These are phyloP conservation scores for Polyodon spathula DNA, from an alignment of 2,113 vertebrate species.

Conservation along the genomic window DNA sequence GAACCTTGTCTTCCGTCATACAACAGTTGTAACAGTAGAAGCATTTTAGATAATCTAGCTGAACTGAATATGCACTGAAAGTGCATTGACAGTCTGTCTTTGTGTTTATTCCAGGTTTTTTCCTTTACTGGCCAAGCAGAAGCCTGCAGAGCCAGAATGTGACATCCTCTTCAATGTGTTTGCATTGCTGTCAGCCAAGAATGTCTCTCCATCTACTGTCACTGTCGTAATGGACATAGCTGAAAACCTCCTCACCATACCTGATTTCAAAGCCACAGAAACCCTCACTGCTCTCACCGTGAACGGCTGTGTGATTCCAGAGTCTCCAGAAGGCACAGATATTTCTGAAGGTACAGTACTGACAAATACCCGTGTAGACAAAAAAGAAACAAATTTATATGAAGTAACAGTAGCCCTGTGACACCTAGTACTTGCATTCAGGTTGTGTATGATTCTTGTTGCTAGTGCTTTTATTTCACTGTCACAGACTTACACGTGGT, in stretches of 20 bases:
- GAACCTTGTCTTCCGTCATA: too few relatives aligned
- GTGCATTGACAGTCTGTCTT: constrained; percentile 1
- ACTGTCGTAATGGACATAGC: constrained; percentile 76
- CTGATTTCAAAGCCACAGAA: constrained; percentile 70
- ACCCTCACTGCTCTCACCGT: constrained; percentile 46
- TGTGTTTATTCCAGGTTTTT: constrained; percentile 65
- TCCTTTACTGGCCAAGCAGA: constrained; percentile 79
- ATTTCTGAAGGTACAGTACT: constrained; percentile 49
- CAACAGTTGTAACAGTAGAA: too few relatives aligned
- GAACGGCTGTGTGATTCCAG: constrained; percentile 50
- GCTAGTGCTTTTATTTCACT: background rate
- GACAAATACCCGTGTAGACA: background rate
- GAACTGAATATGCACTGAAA: too few relatives aligned
- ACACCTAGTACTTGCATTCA: background rate
- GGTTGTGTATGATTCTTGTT: background rate
- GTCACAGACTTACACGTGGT: background rate
- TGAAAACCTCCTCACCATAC: constrained; percentile 67
- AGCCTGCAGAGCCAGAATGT: constrained; percentile 61
- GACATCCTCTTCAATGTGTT: constrained; percentile 79
- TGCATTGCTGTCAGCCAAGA: constrained; percentile 76
- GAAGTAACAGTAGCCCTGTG: too few relatives aligned
- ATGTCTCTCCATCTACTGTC: constrained; percentile 59
- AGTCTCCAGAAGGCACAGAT: constrained; percentile 32
- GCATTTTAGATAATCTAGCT: too few relatives aligned
- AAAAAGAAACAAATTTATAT: too few relatives aligned